These are phyloP conservation scores for Rhagologus leucostigma DNA, from an alignment of 2,113 vertebrate genomes.

Conservation along the genomic window DNA sequence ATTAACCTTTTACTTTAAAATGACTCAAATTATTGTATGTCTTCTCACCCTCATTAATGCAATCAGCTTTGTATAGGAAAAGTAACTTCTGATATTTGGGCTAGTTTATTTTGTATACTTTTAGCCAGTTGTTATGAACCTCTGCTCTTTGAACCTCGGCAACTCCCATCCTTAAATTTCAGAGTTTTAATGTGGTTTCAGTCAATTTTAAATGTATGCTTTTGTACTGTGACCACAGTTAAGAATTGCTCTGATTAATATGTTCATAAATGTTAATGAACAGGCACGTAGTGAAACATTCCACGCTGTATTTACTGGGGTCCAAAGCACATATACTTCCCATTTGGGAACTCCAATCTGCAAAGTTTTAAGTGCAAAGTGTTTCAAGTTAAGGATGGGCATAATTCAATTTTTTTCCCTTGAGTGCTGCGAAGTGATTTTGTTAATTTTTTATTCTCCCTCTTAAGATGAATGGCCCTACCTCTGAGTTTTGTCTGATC, in stretches of 20 bases:
- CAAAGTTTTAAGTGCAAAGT: background rate
- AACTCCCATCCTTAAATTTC: background rate
- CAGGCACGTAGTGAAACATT: background rate
- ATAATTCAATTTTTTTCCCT: background rate
- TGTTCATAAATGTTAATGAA: background rate
- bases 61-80: background rate
- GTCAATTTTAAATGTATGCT: background rate
- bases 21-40: background rate
- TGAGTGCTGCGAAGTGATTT: background rate
- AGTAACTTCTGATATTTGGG: background rate
- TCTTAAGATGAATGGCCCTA: background rate
- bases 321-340: background rate
- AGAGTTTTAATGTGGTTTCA: background rate
- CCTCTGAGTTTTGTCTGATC: background rate
- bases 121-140: background rate
- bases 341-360: background rate
- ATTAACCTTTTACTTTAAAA: background rate
- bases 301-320: accelerated
- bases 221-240: background rate
- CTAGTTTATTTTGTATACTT: background rate
- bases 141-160: background rate
- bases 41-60: background rate
- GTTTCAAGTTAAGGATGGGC: background rate
- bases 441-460: background rate
- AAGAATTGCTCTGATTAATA: background rate